Percentiles rank a stretch among this genome's conserved stretches.
These are phyloP conservation scores for Thera britannica DNA, from an alignment of 2,888 invertebrate genomes.

Conservation along the genomic window DNA sequence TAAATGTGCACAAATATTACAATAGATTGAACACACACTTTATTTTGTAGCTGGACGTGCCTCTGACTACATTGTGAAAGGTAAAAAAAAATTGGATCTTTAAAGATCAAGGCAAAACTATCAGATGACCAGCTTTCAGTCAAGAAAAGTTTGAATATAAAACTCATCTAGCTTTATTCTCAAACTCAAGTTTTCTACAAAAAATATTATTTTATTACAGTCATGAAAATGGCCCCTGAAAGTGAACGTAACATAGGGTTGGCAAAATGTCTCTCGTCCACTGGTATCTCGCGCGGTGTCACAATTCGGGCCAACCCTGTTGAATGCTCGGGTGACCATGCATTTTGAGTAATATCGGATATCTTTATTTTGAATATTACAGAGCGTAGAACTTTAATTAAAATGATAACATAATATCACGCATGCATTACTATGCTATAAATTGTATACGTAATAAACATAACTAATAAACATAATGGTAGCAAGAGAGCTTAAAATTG, in stretches of 20 bases:
- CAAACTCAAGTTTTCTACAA: not conserved
- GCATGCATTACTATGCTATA: too few species aligned
- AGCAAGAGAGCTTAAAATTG: too few species aligned
- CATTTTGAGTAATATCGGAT: not conserved
- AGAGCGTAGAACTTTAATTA: too few species aligned
- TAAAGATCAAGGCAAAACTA: too few species aligned
- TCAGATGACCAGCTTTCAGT: too few species aligned
- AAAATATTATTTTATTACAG: conserved; percentile 2
- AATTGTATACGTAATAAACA: not conserved
- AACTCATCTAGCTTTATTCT: not conserved
- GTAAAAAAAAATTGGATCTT: not conserved
- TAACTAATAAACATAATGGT: too few species aligned
- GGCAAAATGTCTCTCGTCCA: conserved; percentile 21
- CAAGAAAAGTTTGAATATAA: not conserved
- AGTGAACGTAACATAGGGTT: conserved; percentile 17
- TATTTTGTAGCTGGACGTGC: too few species aligned
- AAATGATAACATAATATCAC: too few species aligned
- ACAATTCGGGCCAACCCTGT: conserved; percentile 56
- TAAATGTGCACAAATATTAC: not conserved
- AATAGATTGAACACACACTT: too few species aligned
- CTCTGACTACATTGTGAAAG: not conserved
- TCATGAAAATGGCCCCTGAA: not conserved
- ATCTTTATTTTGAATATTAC: not conserved
- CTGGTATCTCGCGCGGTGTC: conserved; percentile 18
- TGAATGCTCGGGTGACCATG: conserved; percentile 57